Evolutionary conservation across 2,888 invertebrate genomes (phyloP).

Genomic region (Slavum lentiscoides): DNA sequence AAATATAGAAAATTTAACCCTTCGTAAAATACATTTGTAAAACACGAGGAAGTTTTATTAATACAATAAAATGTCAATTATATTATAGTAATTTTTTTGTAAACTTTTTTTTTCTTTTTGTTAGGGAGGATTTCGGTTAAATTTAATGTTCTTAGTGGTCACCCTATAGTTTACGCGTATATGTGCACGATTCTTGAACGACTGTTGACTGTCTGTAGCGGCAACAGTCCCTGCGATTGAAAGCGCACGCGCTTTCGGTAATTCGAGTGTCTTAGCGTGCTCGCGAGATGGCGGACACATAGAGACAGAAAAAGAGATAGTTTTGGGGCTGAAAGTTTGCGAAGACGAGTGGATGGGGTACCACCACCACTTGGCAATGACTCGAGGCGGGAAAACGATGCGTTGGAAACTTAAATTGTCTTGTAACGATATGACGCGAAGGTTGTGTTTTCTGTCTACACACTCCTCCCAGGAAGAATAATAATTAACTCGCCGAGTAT

Average conservation of each 20-base stretch:
- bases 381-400: slow-evolving; percentile 20
- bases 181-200: slow-evolving; percentile 5
- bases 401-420: slow-evolving; percentile 43
- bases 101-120: too few relatives aligned
- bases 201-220: neutral
- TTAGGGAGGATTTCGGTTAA: too few relatives aligned
- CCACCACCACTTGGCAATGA: slow-evolving; percentile 21
- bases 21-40: too few relatives aligned
- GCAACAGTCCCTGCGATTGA: neutral
- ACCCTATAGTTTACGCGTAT: neutral
- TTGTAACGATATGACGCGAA: slow-evolving; percentile 29
- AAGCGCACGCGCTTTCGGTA: slow-evolving; percentile 33
- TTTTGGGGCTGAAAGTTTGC: slow-evolving; percentile 23
- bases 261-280: slow-evolving; percentile 16
- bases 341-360: slow-evolving; percentile 18
- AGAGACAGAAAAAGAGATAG: neutral
- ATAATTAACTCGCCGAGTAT: slow-evolving; percentile 20
- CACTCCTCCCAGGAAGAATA: neutral
- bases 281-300: too few relatives aligned
- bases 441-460: neutral
- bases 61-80: too few relatives aligned
- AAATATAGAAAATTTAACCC: too few relatives aligned
- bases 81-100: too few relatives aligned
- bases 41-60: too few relatives aligned
- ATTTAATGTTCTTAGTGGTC: too few relatives aligned